Conservation (phyloP, 2,797 vertebrate genomes). For the Nothura maculosa region DNA sequence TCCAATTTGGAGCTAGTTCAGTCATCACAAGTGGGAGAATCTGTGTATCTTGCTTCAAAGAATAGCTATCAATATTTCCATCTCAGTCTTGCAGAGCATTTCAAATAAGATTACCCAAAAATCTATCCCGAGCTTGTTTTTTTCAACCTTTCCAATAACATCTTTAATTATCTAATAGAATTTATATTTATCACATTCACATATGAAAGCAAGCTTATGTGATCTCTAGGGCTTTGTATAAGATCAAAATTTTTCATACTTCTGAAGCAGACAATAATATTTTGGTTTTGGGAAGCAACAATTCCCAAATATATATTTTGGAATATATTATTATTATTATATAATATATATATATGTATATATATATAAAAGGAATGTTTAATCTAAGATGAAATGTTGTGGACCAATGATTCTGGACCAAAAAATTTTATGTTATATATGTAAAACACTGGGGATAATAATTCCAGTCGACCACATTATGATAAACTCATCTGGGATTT, state of each 20-base stretch:
- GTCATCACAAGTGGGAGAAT: background rate
- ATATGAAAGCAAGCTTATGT: background rate
- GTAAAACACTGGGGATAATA: background rate
- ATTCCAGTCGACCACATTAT: background rate
- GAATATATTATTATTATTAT: too few relatives aligned
- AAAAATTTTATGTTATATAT: background rate
- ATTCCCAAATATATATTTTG: too few relatives aligned
- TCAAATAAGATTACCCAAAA: background rate
- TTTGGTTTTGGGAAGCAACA: background rate
- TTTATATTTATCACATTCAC: background rate
- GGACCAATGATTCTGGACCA: background rate
- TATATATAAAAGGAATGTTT: background rate
- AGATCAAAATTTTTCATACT: background rate
- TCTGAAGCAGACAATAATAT: background rate
- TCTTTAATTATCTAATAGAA: background rate
- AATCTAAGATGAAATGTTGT: background rate
- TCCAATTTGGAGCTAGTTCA: constrained; percentile 1
- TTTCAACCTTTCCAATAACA: background rate
- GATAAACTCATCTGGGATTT: background rate
- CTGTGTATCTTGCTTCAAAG: background rate
- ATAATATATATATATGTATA: too few relatives aligned
- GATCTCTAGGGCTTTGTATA: background rate
- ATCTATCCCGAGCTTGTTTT: background rate
- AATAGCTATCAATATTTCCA: background rate
- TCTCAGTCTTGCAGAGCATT: background rate